Evolutionary conservation across 2,797 vertebrate genomes (phyloP).

Genomic region (Hydrophis major): DNA sequence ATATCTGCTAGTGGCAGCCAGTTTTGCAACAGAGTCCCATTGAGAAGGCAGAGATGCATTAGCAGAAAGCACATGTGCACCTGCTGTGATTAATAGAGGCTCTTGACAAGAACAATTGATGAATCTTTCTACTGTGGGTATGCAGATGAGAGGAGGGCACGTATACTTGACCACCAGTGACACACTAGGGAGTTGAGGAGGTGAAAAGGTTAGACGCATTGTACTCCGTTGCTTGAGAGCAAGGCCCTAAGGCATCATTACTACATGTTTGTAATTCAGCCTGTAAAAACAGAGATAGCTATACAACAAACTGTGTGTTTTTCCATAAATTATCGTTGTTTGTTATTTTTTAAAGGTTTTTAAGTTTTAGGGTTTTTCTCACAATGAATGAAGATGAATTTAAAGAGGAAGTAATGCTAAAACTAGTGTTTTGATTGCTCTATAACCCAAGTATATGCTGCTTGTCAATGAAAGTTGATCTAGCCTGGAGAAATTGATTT

Average conservation of each 20-base stretch:
- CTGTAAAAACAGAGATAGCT: background rate
- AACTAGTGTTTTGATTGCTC: background rate
- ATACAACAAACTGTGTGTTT: background rate
- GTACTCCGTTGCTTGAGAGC: background rate
- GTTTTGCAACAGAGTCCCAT: background rate
- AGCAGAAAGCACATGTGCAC: accelerated
- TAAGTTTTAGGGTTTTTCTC: background rate
- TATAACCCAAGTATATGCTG: background rate
- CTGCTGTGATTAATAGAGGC: background rate
- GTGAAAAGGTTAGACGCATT: conserved; percentile 3
- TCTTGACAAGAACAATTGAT: conserved; percentile 21
- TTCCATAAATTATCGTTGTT: background rate
- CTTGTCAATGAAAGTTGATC: background rate
- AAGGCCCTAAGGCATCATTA: background rate
- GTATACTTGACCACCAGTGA: background rate
- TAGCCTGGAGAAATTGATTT: background rate
- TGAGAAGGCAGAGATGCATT: background rate
- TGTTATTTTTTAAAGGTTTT: background rate
- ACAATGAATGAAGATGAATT: background rate
- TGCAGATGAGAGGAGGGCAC: background rate
- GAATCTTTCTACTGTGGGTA: background rate
- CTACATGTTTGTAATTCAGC: background rate
- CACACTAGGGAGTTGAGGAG: background rate
- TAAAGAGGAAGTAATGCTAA: background rate
- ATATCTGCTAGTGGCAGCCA: conserved; percentile 33